Evolutionary conservation across 2,113 vertebrate species (phyloP).

Genomic region (Girardinichthys multiradiatus): DNA sequence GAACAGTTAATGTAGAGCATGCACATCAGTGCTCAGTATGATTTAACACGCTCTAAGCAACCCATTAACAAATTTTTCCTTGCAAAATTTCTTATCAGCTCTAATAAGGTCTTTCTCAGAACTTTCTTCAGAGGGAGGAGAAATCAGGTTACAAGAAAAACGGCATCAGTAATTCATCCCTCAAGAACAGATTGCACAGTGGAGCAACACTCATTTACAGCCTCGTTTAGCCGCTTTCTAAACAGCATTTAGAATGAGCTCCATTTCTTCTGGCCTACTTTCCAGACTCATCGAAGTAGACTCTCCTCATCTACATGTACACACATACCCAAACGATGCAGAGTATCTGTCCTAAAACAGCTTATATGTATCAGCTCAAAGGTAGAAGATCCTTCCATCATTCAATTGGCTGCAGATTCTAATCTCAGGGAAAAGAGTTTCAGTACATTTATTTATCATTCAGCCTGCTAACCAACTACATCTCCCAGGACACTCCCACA

Average conservation of each 20-base stretch:
- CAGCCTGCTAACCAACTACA: slow-evolving; percentile 21
- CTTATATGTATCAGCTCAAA: background rate
- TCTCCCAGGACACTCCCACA: slow-evolving; percentile 33
- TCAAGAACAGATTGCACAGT: slow-evolving; percentile 43
- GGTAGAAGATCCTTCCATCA: background rate
- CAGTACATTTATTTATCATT: slow-evolving; percentile 41
- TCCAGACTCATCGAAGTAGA: slow-evolving; percentile 13
- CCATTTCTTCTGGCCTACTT: slow-evolving; percentile 58
- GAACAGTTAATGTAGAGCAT: background rate
- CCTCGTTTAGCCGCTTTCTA: slow-evolving; percentile 49
- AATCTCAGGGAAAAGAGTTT: slow-evolving; percentile 23
- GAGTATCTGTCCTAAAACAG: slow-evolving; percentile 1
- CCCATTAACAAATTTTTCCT: slow-evolving; percentile 28
- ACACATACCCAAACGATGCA: slow-evolving; percentile 1
- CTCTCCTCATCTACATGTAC: slow-evolving; percentile 1
- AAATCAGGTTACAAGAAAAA: slow-evolving; percentile 51
- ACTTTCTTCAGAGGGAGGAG: slow-evolving; percentile 52
- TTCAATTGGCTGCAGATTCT: slow-evolving; percentile 25
- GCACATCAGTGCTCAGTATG: background rate
- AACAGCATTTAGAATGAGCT: slow-evolving; percentile 54
- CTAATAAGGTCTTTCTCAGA: slow-evolving; percentile 37
- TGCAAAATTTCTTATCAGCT: slow-evolving; percentile 14
- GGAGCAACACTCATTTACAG: slow-evolving; percentile 62
- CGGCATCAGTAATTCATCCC: slow-evolving; percentile 60
- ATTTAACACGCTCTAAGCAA: slow-evolving; percentile 6